Evolutionary conservation across 2,113 vertebrate species (phyloP).

Genomic region (Neodon shergylaensis): DNA sequence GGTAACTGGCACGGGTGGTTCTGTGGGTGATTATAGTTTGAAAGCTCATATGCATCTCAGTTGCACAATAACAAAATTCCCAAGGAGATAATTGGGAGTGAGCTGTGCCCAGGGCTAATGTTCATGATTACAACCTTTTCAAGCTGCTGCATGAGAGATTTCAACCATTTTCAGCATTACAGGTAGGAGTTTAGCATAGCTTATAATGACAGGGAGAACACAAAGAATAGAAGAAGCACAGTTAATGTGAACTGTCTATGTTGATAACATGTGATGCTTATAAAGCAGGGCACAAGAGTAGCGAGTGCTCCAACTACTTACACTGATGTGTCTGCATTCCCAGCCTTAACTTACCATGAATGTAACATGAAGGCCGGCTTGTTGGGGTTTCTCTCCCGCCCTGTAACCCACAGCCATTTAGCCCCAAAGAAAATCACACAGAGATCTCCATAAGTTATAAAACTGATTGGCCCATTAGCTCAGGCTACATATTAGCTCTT

Average conservation of each 20-base stretch:
- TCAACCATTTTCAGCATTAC: not conserved
- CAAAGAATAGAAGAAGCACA: not conserved
- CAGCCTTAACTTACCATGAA: not conserved
- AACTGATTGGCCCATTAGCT: no score
- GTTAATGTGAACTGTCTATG: not conserved
- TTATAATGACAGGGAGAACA: not conserved
- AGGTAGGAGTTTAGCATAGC: constrained; percentile 13
- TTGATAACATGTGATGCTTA: not conserved
- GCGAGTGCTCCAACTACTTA: not conserved
- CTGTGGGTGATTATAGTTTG: not conserved
- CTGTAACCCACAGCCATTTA: no score
- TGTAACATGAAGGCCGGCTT: no score
- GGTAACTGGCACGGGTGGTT: not conserved
- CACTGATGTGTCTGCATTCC: not conserved
- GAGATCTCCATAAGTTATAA: no score
- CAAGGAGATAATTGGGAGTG: not conserved
- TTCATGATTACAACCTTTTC: constrained; percentile 13
- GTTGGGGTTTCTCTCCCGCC: no score
- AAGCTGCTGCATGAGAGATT: not conserved
- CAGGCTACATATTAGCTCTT: no score
- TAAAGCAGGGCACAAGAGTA: not conserved
- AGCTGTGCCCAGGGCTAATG: not conserved
- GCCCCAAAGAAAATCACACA: no score
- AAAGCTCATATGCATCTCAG: not conserved
- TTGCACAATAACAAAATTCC: not conserved